Base-by-base conservation (phyloP, 2,113 vertebrate species). In the Blennius ocellaris region DNA sequence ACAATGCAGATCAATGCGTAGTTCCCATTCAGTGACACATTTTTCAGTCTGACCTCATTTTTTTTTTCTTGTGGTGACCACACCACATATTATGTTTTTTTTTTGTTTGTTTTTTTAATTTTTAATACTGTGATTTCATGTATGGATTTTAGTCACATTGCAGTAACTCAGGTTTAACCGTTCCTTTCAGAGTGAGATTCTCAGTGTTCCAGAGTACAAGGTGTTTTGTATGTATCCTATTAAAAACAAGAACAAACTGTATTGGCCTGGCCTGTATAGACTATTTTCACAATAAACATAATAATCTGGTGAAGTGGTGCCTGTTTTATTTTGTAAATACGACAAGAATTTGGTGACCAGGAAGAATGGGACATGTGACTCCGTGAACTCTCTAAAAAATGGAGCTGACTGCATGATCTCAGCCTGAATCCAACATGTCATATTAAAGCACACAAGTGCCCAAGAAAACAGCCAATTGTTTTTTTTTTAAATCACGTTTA, bases 241-340 rank as follows among this genome's bases (percentile, higher is more conserved):
- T n/a, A 8, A 43, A 30, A 30, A 30, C 21, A 30, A 30, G 21
- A 21, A 45, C 5, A 40, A 10, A 1, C 1, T 81, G 43, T 57
- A 67, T 80, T 15, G 9, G 39, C 11, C 38, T 11, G 63, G 66
- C 45, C 68, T 52, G 74, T 70, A 45, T 57, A 56, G 30, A 38
- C 60, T 82, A 56, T 83, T 85, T 85, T 64, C 57, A 83, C 59
- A 37, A 66, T 8, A 81, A 84, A 81, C 70, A 66, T 12, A 67
- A 51, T 48, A 40, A 55, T 66, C 54, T 68, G 9, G 73, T 70
- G 21, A 48, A n/a, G 53, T 78, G 61, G 30, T 48, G 66, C 45
- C 2, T 72, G 44, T 59, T 72, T 52, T 74, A 68, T 80, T 89
- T 69, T 82, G 85, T 83, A 89, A 73, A 87, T 81, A 79, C 51